Evolutionary conservation across 2,113 vertebrate species (phyloP), one percentile per base, ranked within the genome.

Genomic region (Bubo bubo): DNA sequence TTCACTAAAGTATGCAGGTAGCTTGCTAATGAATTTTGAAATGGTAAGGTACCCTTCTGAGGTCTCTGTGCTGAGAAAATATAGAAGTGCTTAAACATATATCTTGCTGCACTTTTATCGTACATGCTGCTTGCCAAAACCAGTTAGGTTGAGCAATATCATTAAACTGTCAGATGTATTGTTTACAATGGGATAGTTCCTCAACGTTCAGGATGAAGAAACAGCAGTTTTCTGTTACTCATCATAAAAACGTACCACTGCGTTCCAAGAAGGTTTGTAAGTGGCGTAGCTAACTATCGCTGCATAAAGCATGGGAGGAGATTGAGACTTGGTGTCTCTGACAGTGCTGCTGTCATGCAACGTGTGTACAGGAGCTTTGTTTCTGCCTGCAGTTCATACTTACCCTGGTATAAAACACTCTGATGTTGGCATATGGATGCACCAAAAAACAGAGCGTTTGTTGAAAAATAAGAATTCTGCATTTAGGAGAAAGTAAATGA

Each of bases 401-500:
- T 91, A 93, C 28, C 81, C 86, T 26, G 70, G 62, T 88, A 66
- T 53, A 89, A 88, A 91, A 74, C 82, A 50, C 94, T 82, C 83
- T 35, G 93, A 90, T 95, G 84, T 73, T 91, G 91, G 95, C 90
- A 90, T 86, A 73, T 60, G 91, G 86, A 79, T 93, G 14, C 58
- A 85, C 56, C 56, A 32, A 95, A 95, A 89, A 89, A n/a, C 11
- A 86, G 80, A 87, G 50, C 14, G 2, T 63, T 95, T 95, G 91
- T 95, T 95, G 89, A 93, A 96, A 94, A 93, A 94, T 86, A 95
- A 91, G 86, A 91, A 77, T 95, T 96, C 89, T 59, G 81, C 71
- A 19, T 91, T 97, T 86, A 91, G 81, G 79, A 89, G 87, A 90
- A 91, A 95, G 95, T 95, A 97, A 97, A 87, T 93, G 95, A 96